Evolutionary conservation across 2,888 invertebrate genomes (phyloP), one percentile per base, ranked within the genome.

Genomic region (Dorcus parallelipipedus): DNA sequence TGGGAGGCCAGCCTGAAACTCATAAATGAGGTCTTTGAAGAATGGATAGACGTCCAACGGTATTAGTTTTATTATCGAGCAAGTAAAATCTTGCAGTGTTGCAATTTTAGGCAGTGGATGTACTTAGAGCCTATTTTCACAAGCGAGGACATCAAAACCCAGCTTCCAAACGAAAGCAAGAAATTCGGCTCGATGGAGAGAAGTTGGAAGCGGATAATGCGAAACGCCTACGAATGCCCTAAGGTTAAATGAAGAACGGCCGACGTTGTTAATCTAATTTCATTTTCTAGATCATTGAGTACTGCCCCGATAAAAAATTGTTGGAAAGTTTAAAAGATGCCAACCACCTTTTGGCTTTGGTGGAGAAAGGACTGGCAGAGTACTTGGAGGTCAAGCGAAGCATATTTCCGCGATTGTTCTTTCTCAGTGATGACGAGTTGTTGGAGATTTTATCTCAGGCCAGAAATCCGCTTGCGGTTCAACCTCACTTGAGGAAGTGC

Each of bases 71-170:
- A 14, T 42, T 10, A 0, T 42, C 6, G 1, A 20, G 7, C 9
- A 42, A 42, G 5, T 7, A 20, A 6, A 42, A 14, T 7, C 42
- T 10, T 6, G 7, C 42, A 6, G n/a, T 7, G 26, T 4, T 33
- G 3, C 6, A 33, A 9, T 45, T 45, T 17, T 63, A 88, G 89
- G 64, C 84, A 88, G 61, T 93, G 92, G 92, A 86, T 91, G 83
- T 91, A 92, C 67, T 73, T 93, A 70, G 91, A 92, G 72, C 91
- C 92, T 0, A 90, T 93, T 68, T 92, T 93, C 74, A 86, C 86
- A 0, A 90, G 90, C 4, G 90, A 90, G 67, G 92, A 92, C 71
- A 91, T 93, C 59, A 86, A 86, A 50, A 84, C 86, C 0, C 91
- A 92, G 73, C 78, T 93, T 71, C 91, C 92, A 0, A 78, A 85